Conservation (phyloP, 2,113 vertebrate genomes). For the Monopterus albus region DNA sequence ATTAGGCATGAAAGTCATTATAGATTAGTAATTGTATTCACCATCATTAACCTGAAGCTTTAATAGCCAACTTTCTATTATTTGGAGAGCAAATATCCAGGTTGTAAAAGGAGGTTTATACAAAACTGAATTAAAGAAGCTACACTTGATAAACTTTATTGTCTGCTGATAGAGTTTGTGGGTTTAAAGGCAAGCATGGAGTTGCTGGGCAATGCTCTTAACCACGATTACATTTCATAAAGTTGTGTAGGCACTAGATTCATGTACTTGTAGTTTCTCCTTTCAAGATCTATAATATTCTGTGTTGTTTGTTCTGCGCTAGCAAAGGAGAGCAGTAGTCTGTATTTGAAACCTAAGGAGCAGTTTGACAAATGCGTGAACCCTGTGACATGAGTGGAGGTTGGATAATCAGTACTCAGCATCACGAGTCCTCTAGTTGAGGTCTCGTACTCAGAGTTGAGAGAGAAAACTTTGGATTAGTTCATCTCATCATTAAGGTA, state of each 20-base stretch:
- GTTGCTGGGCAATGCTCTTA: slow-evolving; percentile 5
- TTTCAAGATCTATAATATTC: neutral
- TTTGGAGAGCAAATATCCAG: slow-evolving; percentile 12
- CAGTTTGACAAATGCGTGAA: neutral
- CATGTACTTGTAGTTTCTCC: neutral
- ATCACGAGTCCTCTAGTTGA: too few species aligned
- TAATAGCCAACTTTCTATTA: slow-evolving; percentile 30
- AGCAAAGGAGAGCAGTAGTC: too few species aligned
- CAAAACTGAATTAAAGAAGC: slow-evolving; percentile 39
- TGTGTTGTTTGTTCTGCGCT: neutral
- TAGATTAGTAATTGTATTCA: slow-evolving; percentile 25
- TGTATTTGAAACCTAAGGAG: neutral
- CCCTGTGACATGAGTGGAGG: too few species aligned
- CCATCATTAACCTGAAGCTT: slow-evolving; percentile 41
- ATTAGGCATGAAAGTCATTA: slow-evolving; percentile 17
- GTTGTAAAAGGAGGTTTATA: slow-evolving; percentile 20
- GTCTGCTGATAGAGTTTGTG: slow-evolving; percentile 24
- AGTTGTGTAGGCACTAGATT: neutral
- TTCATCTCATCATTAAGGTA: too few species aligned
- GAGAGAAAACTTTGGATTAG: too few species aligned
- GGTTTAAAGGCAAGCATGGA: slow-evolving; percentile 1
- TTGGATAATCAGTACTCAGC: too few species aligned
- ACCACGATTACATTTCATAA: neutral
- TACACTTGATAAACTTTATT: slow-evolving; percentile 42
- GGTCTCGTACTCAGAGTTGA: too few species aligned